Percentiles rank a stretch among this genome's conserved stretches.
phyloP scores from a whole-genome alignment of 2,797 vertebrate species.

The Schizothorax lantsangensis region DNA sequence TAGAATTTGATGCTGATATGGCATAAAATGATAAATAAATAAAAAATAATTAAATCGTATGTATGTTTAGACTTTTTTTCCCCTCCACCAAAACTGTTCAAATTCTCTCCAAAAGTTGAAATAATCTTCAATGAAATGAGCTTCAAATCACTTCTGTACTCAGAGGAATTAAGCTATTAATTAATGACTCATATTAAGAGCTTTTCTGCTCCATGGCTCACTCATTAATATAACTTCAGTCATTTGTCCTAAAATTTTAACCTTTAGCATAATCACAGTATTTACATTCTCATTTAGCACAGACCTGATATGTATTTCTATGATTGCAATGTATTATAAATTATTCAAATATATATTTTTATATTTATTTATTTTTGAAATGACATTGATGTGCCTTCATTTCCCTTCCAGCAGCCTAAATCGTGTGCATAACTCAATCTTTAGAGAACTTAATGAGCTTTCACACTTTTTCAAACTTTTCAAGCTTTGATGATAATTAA shows the following conservation, averaged over 20 bases:
- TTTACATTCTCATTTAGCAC: conserved; percentile 3
- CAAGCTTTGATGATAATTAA: conserved; percentile 17
- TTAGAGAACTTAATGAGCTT: conserved; percentile 59
- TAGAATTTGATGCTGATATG: not conserved
- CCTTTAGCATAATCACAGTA: conserved; percentile 9
- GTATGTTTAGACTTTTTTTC: not conserved
- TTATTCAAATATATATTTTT: not conserved
- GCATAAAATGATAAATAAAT: not conserved
- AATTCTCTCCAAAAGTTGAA: conserved; percentile 28
- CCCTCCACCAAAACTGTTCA: not conserved
- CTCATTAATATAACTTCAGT: conserved; percentile 79
- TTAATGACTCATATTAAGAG: conserved; percentile 79
- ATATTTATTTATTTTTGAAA: not conserved
- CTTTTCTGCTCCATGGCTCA: conserved; percentile 79
- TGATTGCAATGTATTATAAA: not conserved
- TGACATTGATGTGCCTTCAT: not conserved
- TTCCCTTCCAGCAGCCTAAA: not conserved
- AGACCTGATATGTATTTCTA: not conserved
- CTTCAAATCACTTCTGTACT: conserved; percentile 68
- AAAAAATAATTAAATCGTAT: not conserved
- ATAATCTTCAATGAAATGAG: conserved; percentile 42
- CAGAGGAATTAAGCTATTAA: conserved; percentile 78
- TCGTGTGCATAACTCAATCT: not conserved
- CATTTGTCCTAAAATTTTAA: conserved; percentile 67
- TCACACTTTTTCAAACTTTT: conserved; percentile 1